Percentiles rank a stretch among this genome's conserved stretches.
Evolutionary conservation across 2,113 vertebrate genomes (phyloP).

Genomic region (Corvus cornix): DNA sequence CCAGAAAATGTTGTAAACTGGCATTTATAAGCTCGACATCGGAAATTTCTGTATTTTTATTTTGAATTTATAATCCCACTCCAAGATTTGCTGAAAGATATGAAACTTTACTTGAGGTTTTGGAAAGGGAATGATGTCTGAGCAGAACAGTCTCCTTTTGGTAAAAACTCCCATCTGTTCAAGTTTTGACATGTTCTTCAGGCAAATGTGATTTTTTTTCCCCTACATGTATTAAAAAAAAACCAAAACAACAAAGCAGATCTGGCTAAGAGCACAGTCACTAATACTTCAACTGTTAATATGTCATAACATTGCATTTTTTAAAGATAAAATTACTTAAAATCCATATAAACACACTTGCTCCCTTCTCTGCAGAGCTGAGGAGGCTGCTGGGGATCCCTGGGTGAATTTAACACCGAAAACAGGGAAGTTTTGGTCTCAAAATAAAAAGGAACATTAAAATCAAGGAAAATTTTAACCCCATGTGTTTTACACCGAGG

Average conservation of each 20-base stretch:
- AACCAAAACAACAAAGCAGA: not conserved
- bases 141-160: slow-evolving; percentile 14
- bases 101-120: slow-evolving; percentile 49
- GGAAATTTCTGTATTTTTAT: slow-evolving; percentile 61
- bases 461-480: not conserved
- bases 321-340: not conserved
- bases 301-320: not conserved
- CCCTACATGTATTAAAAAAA: not conserved
- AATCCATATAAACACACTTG: accelerated
- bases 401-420: not conserved
- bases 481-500: not conserved
- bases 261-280: not conserved
- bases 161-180: slow-evolving; percentile 45
- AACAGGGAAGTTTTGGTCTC: not conserved
- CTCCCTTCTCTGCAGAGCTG: not conserved
- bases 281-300: not conserved
- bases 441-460: not conserved
- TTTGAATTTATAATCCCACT: slow-evolving; percentile 29
- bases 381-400: not conserved
- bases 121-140: slow-evolving; percentile 31
- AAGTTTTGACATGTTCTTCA: slow-evolving; percentile 22
- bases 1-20: slow-evolving; percentile 41
- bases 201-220: not conserved
- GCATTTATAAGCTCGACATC: slow-evolving; percentile 44
- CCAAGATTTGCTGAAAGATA: slow-evolving; percentile 60